Evolutionary conservation across 2,113 vertebrate species (phyloP).

Genomic region (Oryzias melastigma): DNA sequence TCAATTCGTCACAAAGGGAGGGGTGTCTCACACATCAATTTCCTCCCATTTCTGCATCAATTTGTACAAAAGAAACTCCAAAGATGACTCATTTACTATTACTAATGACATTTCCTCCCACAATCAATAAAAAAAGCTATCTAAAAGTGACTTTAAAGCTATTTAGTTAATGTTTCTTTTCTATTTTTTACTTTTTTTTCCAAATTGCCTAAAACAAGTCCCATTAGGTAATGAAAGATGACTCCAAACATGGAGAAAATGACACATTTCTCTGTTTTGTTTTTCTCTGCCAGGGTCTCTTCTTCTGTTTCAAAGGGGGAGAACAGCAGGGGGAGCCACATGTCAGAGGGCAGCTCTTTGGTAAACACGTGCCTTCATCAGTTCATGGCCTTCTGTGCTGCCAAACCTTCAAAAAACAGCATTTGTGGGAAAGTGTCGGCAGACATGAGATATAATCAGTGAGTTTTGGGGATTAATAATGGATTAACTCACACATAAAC

Average conservation of each 20-base stretch:
- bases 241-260: neutral
- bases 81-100: too few relatives aligned
- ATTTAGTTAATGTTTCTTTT: too few relatives aligned
- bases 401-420: neutral
- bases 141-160: too few relatives aligned
- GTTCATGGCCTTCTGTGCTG: conserved; percentile 36
- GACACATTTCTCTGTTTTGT: neutral
- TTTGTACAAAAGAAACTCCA: too few relatives aligned
- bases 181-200: too few relatives aligned
- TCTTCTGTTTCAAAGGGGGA: conserved; percentile 40
- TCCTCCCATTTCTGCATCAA: neutral
- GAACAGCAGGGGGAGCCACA: conserved; percentile 71
- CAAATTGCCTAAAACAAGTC: too few relatives aligned
- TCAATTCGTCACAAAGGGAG: conserved; percentile 6
- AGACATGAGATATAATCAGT: neutral
- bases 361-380: conserved; percentile 28
- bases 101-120: too few relatives aligned
- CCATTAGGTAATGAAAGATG: neutral
- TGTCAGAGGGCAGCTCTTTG: conserved; percentile 56
- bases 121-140: too few relatives aligned
- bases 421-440: neutral
- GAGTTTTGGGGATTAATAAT: neutral
- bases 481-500: conserved; percentile 1
- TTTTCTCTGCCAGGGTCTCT: neutral
- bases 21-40: conserved; percentile 2